phyloP scores from a whole-genome alignment of 2,113 vertebrate species.

The Oncorhynchus keta region DNA sequence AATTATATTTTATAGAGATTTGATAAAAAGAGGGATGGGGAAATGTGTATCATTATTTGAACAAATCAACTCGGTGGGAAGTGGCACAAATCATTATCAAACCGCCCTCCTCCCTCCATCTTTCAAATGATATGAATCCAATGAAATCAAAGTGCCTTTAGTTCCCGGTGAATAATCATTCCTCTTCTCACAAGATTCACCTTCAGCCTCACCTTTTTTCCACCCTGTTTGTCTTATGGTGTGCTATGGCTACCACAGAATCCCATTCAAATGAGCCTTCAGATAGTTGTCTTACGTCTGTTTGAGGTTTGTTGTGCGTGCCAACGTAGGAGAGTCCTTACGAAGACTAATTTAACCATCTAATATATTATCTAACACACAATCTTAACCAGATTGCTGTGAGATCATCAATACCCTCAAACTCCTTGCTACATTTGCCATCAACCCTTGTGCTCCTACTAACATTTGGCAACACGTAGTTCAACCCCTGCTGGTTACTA shows the following conservation, averaged over 20 bases:
- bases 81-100: slow-evolving; percentile 38
- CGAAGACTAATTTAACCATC: not conserved
- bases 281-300: no score
- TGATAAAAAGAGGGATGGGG: slow-evolving; percentile 51
- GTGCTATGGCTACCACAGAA: slow-evolving; percentile 16
- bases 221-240: not conserved
- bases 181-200: slow-evolving; percentile 34
- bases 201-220: slow-evolving; percentile 26
- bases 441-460: slow-evolving; percentile 13
- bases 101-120: slow-evolving; percentile 39
- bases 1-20: slow-evolving; percentile 75
- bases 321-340: not conserved
- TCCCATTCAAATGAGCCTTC: not conserved
- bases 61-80: slow-evolving; percentile 34
- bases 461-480: slow-evolving; percentile 46
- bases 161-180: slow-evolving; percentile 33
- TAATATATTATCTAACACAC: slow-evolving; percentile 27
- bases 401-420: slow-evolving; percentile 15
- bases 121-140: slow-evolving; percentile 38
- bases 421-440: slow-evolving; percentile 16
- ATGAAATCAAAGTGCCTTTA: slow-evolving; percentile 63
- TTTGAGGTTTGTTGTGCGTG: no score
- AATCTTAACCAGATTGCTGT: slow-evolving; percentile 30
- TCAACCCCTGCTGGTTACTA: slow-evolving; percentile 3
- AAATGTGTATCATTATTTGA: slow-evolving; percentile 28